Evolutionary conservation across 2,113 vertebrate genomes (phyloP).

Genomic region (Tetrao urogallus): DNA sequence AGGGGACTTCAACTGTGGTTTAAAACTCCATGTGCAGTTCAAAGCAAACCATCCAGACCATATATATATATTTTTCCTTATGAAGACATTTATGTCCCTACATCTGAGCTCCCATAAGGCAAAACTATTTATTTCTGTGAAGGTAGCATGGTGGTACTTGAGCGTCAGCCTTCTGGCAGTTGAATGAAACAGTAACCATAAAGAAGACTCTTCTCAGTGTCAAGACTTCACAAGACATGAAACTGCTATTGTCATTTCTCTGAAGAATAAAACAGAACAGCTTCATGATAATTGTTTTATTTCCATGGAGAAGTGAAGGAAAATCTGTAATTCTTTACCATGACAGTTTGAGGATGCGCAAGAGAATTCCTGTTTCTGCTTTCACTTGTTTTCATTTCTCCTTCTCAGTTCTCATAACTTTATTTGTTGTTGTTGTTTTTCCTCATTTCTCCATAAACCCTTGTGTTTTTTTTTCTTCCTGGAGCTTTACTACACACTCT

Average conservation of each 20-base stretch:
- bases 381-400: not conserved
- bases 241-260: constrained; percentile 32
- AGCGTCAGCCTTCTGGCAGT: not conserved
- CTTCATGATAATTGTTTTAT: constrained; percentile 51
- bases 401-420: not conserved
- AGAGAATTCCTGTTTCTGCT: not conserved
- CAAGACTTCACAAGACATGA: not conserved
- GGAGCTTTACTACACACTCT: not conserved
- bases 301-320: constrained; percentile 52
- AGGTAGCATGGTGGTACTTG: not conserved
- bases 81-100: not conserved
- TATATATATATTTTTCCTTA: not conserved
- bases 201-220: constrained; percentile 38
- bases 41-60: not conserved
- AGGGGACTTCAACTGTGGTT: not conserved
- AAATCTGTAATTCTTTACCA: constrained; percentile 13
- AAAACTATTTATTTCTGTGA: not conserved
- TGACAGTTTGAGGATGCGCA: not conserved
- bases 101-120: not conserved
- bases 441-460: not conserved
- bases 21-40: not conserved
- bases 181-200: constrained; percentile 17
- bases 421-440: not conserved
- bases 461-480: not conserved
- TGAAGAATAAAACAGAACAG: constrained; percentile 44